Evolutionary conservation across 2,888 invertebrate species (phyloP).

Genomic region (Sarcophaga subvicina): DNA sequence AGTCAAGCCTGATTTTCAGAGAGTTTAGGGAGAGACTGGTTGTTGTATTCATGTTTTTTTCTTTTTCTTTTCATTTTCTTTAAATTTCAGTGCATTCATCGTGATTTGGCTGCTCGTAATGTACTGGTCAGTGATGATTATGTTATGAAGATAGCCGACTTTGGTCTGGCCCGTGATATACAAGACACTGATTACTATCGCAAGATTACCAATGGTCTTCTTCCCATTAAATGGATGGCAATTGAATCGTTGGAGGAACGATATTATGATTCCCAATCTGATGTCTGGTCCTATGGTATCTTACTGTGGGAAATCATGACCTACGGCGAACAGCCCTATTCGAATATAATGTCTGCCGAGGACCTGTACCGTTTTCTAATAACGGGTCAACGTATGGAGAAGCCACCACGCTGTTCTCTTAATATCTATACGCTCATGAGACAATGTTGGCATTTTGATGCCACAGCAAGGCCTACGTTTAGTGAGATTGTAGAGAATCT

Average conservation of each 20-base stretch:
- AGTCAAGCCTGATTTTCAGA: too few relatives aligned
- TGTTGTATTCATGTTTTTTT: too few relatives aligned
- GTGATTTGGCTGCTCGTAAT: too few relatives aligned
- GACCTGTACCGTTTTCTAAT: slow-evolving; percentile 95
- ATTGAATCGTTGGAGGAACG: slow-evolving; percentile 98
- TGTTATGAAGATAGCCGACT: too few relatives aligned
- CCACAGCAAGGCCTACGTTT: slow-evolving; percentile 94
- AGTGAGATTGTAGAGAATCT: slow-evolving; percentile 93
- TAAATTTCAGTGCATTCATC: slow-evolving; percentile 87
- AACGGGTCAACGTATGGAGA: slow-evolving; percentile 96
- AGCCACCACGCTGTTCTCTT: slow-evolving; percentile 96
- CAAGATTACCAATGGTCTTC: slow-evolving; percentile 96
- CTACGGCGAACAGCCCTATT: slow-evolving; percentile 93
- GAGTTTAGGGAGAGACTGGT: too few relatives aligned
- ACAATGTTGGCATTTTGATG: slow-evolving; percentile 91
- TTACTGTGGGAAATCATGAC: slow-evolving; percentile 99
- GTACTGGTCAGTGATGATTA: too few relatives aligned
- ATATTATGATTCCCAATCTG: slow-evolving; percentile 95
- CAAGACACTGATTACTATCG: slow-evolving; percentile 87
- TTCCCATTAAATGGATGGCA: slow-evolving; percentile 99
- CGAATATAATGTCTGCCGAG: slow-evolving; percentile 86
- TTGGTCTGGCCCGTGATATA: too few relatives aligned
- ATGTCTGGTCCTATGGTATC: slow-evolving; percentile 85
- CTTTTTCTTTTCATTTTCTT: background rate
- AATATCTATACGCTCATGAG: slow-evolving; percentile 89